These are phyloP conservation scores for Agrotis puta DNA, from an alignment of 2,888 invertebrate species.

Conservation along the genomic window DNA sequence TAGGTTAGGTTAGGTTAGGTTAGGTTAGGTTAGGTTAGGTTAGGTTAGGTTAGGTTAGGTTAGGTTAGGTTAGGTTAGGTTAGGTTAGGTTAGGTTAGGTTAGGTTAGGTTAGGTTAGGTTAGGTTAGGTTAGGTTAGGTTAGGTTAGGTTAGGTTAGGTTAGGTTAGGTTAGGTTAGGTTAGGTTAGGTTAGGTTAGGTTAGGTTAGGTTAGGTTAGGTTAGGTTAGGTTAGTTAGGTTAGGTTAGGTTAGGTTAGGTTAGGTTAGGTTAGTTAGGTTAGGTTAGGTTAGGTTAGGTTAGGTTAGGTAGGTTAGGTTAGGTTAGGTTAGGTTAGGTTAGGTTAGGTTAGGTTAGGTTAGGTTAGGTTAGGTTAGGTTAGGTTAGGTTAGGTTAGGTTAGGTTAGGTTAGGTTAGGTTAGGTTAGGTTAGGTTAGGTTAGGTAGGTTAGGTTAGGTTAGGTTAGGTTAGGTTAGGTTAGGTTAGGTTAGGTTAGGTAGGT, in stretches of 20 bases:
- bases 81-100: no score
- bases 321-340: conserved; percentile 30
- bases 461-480: conserved; percentile 29
- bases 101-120: no score
- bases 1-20: no score
- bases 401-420: conserved; percentile 30
- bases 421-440: conserved; percentile 30
- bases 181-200: conserved; percentile 31
- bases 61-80: no score
- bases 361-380: conserved; percentile 30
- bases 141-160: no score
- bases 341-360: conserved; percentile 30
- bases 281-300: conserved; percentile 30
- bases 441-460: conserved; percentile 29
- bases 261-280: no score
- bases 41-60: no score
- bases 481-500: conserved; percentile 29
- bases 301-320: conserved; percentile 30
- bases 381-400: conserved; percentile 30
- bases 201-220: conserved; percentile 31
- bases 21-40: no score
- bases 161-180: conserved; percentile 24
- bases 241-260: conserved; percentile 30
- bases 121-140: no score
- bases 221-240: conserved; percentile 30